phyloP scores from a whole-genome alignment of 2,797 vertebrate species.

The Nothura maculosa region DNA sequence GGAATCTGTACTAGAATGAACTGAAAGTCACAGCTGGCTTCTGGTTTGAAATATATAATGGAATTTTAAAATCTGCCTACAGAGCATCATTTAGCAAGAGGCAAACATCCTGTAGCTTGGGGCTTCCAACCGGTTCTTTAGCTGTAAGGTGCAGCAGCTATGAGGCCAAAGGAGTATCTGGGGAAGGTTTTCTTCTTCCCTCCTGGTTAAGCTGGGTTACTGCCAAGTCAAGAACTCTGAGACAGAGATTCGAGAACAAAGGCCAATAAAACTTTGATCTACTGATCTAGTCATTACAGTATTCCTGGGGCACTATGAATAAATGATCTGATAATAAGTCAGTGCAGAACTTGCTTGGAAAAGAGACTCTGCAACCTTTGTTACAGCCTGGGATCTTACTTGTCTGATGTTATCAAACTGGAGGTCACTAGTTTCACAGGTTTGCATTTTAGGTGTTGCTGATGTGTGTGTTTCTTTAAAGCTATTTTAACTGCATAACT shows the following conservation, averaged over 20 bases:
- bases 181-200: neutral
- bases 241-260: neutral
- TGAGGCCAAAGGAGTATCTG: neutral
- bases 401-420: neutral
- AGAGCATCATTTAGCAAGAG: neutral
- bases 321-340: neutral
- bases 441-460: neutral
- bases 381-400: neutral
- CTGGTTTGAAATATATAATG: neutral
- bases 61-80: neutral
- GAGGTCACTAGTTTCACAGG: neutral
- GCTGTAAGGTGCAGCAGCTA: neutral
- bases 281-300: neutral
- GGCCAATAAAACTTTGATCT: neutral
- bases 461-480: neutral
- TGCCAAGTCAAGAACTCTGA: neutral
- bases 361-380: neutral
- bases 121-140: neutral
- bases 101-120: neutral
- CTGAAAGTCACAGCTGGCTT: neutral
- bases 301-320: neutral
- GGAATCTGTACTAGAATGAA: neutral
- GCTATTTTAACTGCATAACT: neutral
- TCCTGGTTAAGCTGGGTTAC: neutral
- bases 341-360: neutral